These are phyloP conservation scores for Ceratosolen solmsi DNA, from an alignment of 1,140 invertebrate genomes.

Conservation along the genomic window DNA sequence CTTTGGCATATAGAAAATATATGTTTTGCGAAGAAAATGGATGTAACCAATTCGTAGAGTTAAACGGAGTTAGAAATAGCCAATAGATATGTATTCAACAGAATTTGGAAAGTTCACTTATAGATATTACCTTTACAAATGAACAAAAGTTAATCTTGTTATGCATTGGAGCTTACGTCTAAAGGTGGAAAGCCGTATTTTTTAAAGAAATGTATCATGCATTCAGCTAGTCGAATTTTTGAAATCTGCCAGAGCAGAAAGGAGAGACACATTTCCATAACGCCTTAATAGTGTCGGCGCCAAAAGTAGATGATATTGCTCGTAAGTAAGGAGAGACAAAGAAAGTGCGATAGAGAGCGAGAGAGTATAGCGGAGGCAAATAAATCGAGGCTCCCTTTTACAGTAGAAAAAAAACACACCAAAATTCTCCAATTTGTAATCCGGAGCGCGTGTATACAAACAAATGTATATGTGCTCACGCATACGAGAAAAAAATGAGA, in stretches of 20 bases:
- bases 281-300: constrained; percentile 36
- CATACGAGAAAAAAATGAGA: background rate
- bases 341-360: background rate
- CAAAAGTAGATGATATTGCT: constrained; percentile 31
- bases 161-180: background rate
- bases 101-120: background rate
- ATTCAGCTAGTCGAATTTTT: constrained; percentile 24
- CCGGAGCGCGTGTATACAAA: background rate
- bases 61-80: too few species aligned
- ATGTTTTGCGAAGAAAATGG: too few species aligned
- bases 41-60: too few species aligned
- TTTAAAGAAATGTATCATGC: background rate
- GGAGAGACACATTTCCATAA: constrained; percentile 36
- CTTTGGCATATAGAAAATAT: too few species aligned
- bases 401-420: background rate
- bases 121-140: background rate
- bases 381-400: constrained; percentile 22
- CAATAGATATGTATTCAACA: background rate
- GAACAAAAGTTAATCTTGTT: too few species aligned
- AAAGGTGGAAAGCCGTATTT: background rate
- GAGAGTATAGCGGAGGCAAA: background rate
- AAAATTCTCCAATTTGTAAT: constrained; percentile 33
- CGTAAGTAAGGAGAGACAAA: background rate
- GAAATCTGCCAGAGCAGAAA: background rate
- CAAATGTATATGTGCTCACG: background rate